Conservation (phyloP, 2,113 vertebrate genomes). For the Plestiodon gilberti region DNA sequence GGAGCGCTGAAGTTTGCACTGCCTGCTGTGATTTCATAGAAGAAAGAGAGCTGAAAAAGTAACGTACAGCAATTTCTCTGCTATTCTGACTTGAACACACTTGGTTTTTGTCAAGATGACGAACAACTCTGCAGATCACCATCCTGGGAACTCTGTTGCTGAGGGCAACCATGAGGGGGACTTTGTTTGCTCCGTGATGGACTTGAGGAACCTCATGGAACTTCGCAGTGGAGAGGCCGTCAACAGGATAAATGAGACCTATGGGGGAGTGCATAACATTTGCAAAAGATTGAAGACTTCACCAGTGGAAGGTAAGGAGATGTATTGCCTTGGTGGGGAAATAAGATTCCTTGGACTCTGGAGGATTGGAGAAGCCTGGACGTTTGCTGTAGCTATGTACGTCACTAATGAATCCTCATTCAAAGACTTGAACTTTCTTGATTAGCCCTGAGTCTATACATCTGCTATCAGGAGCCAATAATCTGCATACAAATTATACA, state of each 20-base stretch:
- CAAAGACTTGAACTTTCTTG: not conserved
- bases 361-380: not conserved
- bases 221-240: slow-evolving; percentile 86
- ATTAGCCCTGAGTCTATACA: not conserved
- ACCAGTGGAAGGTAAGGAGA: slow-evolving; percentile 89
- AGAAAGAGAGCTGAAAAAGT: not conserved
- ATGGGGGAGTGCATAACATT: slow-evolving; percentile 85
- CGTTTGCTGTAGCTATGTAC: not conserved
- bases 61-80: not conserved
- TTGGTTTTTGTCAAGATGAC: slow-evolving; percentile 74
- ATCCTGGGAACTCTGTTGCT: slow-evolving; percentile 84
- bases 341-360: not conserved
- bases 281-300: slow-evolving; percentile 91
- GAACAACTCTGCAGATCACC: slow-evolving; percentile 88
- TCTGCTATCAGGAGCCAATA: not conserved
- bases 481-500: not conserved
- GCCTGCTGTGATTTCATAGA: not conserved
- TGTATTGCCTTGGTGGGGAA: not conserved
- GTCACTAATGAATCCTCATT: too few species aligned
- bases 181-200: slow-evolving; percentile 86
- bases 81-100: accelerated
- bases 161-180: slow-evolving; percentile 89
- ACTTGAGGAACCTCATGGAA: slow-evolving; percentile 92
- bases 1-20: not conserved
- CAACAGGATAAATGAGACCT: slow-evolving; percentile 79